Evolutionary conservation across 2,113 vertebrate genomes (phyloP), one percentile per base, ranked within the genome.

Genomic region (Xyliphius kryptos): DNA sequence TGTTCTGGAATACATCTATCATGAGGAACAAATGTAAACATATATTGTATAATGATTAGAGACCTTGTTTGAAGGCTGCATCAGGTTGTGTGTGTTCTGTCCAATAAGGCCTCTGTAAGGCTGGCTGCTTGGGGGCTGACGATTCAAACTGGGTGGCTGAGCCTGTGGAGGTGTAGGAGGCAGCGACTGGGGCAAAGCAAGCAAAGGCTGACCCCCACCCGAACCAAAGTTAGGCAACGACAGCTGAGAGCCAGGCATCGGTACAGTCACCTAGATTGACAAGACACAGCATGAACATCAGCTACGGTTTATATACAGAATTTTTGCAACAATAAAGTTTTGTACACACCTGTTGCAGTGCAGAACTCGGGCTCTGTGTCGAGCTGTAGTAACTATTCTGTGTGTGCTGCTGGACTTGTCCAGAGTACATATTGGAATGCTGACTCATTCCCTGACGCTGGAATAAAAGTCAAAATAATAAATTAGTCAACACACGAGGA

Each of bases 361-460:
- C 91, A 75, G 89, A 86, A 56, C 81, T 96, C 38, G 94, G 89
- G 20, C 94, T 93, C 74, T 96, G 95, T 50, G 94, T 91, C 73
- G 92, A 93, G 75, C 92, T 97, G 78, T 99, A 99, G 81, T 96
- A 98, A 74, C 87, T 98, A 67, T 89, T 98, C 80, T 99, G 95
- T 21, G 90, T 90, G 69, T 95, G 94, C 70, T 95, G 95, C 9
- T 97, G 95, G 53, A 95, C 91, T 83, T 94, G 94, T 56, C 95
- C 92, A 50, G 95, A 94, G 79, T 95, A 98, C 72, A 98, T 84
- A 78, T 91, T 98, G 59, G 94, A 97, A 83, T 94, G 94, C 81
- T 97, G 96, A 79, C 90, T 92, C 80, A 99, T 91, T 0, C 94
- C 91, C 72, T 95, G 95, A 79, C 96, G 93, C 96, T 98, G 82